Evolutionary conservation across 1,140 invertebrate species (phyloP), one percentile per base, ranked within the genome.

Genomic region (Armadillidium nasatum): DNA sequence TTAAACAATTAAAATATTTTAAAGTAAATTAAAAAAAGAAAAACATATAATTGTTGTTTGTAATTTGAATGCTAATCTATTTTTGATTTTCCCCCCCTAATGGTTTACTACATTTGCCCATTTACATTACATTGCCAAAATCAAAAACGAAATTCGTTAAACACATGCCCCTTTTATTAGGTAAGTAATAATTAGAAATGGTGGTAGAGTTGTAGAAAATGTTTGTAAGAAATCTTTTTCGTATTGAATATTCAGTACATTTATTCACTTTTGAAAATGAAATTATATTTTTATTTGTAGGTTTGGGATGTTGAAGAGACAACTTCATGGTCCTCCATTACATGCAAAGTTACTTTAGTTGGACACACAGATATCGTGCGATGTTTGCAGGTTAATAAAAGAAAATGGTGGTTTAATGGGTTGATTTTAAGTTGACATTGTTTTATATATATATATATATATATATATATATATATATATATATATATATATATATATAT

Each of bases 331-430:
- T 87, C 87, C 10, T 87, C 86, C 78, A 88, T 88, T 76, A 87
- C 87, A 15, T 88, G 87, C 82, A 87, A 87, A 79, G 87, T 87
- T 7, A 88, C 87, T 13, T 87, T 88, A 86, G 83, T 86, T 46
- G 87, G 87, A 9, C 87, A 88, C 80, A 83, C 82, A 23, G 85
- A 88, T 76, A 87, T 85, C 22, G 87, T 88, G 46, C 80, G 86
- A 13, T 88, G 87, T 83, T 79, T 87, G 19, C 86, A 87, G 83
- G 87, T 87, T 78, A 80, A 71, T 13, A 13, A 71, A 45, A 71
- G 2, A 22, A 23, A 73, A 23, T 44, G 1, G 46, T 3, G 0
- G 68, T 15, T 23, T 15, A 60, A 60, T 15, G 0, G 68, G 1
- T 23, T 15, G 9, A 60, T 15, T 74, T 73, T 13, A 23, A 74